Percentiles rank a stretch among this genome's conserved stretches.
These are phyloP conservation scores for Seira musarum DNA, from an alignment of 2,888 invertebrate genomes.

Conservation along the genomic window DNA sequence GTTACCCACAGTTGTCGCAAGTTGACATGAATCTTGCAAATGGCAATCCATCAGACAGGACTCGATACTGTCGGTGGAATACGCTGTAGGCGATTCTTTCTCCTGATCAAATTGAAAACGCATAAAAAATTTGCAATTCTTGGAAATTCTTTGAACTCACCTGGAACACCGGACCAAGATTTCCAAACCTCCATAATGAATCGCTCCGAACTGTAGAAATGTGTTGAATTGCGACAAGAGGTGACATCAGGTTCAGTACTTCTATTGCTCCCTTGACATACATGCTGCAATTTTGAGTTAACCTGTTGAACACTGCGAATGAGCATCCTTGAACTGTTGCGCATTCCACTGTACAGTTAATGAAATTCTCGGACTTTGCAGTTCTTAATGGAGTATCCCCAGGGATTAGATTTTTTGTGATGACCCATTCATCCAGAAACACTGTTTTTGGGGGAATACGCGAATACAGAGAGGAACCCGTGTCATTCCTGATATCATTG, in stretches of 20 bases:
- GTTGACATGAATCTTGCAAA: background rate
- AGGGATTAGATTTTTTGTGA: background rate
- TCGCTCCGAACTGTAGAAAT: background rate
- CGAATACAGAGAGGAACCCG: background rate
- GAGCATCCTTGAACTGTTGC: background rate
- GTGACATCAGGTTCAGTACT: background rate
- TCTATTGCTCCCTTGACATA: background rate
- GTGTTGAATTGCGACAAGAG: background rate
- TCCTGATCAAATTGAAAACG: too few relatives aligned
- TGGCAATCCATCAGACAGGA: background rate
- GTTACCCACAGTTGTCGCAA: background rate
- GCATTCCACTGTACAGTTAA: background rate
- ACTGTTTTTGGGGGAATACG: background rate
- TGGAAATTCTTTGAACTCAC: too few relatives aligned
- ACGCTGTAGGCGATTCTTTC: background rate
- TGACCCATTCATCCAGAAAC: background rate
- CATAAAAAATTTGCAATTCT: too few relatives aligned
- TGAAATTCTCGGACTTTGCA: background rate
- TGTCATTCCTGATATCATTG: background rate
- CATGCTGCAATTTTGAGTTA: background rate
- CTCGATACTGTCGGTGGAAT: background rate
- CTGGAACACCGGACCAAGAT: background rate
- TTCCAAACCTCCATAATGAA: background rate
- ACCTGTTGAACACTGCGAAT: background rate
- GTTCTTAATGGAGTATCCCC: background rate